phyloP scores from a whole-genome alignment of 2,888 invertebrate species.

The Lepidochrysops patricia region DNA sequence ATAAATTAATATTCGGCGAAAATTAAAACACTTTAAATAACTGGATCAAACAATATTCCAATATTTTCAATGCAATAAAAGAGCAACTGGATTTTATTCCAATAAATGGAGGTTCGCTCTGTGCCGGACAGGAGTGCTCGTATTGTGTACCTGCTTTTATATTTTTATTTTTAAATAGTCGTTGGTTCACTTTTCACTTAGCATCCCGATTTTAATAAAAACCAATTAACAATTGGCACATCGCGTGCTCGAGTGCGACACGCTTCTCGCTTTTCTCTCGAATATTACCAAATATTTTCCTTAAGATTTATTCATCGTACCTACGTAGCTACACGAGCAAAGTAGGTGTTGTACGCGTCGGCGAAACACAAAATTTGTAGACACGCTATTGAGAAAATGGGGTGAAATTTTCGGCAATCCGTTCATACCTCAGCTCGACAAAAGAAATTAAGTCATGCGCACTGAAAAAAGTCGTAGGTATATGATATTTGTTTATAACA shows the following conservation, averaged over 20 bases:
- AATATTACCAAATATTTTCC: neutral
- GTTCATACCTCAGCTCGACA: slow-evolving; percentile 21
- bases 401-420: slow-evolving; percentile 18
- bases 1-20: neutral
- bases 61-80: neutral
- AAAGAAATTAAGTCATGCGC: slow-evolving; percentile 45
- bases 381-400: slow-evolving; percentile 14
- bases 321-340: neutral
- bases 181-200: neutral
- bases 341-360: neutral
- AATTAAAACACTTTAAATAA: neutral
- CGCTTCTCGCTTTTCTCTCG: neutral
- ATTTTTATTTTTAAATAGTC: neutral
- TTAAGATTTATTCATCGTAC: neutral
- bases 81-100: neutral
- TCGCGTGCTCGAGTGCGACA: neutral
- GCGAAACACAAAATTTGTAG: neutral
- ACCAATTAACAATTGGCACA: neutral
- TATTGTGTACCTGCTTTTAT: neutral
- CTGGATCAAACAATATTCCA: neutral
- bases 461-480: slow-evolving; percentile 34
- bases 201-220: neutral
- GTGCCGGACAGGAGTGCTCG: neutral
- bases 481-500: slow-evolving; percentile 10
- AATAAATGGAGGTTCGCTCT: neutral